These are phyloP conservation scores for Condylura cristata DNA, from an alignment of 2,113 vertebrate species.

Conservation along the genomic window DNA sequence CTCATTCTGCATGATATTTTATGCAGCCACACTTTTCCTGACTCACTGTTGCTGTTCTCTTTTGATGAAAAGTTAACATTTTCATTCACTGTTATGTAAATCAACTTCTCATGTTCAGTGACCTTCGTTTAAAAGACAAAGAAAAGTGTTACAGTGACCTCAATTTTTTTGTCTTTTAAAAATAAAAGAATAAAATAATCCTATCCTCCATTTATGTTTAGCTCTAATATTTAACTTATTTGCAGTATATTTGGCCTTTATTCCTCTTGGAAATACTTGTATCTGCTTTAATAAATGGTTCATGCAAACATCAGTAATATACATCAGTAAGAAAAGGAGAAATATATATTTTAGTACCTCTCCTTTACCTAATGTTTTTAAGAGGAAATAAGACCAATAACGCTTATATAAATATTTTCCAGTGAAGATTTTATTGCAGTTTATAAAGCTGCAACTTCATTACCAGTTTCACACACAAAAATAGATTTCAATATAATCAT, in stretches of 20 bases:
- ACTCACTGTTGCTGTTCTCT: neutral
- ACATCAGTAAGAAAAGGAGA: neutral
- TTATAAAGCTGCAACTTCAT: neutral
- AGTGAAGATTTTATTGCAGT: neutral
- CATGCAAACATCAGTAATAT: conserved; percentile 44
- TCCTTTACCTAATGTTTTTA: neutral
- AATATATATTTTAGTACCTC: neutral
- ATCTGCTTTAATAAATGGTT: neutral
- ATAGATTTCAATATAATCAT: neutral
- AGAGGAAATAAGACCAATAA: neutral
- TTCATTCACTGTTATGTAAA: neutral
- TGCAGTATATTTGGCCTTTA: neutral
- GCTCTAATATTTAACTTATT: neutral
- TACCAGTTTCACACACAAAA: neutral
- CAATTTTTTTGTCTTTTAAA: neutral
- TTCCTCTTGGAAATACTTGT: neutral
- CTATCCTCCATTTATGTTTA: neutral
- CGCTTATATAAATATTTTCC: neutral
- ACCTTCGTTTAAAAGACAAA: neutral
- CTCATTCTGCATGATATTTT: neutral
- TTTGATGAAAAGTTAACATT: neutral
- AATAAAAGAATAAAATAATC: neutral
- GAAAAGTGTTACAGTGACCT: neutral
- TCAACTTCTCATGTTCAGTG: neutral
- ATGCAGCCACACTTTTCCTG: neutral